phyloP scores from a whole-genome alignment of 2,888 invertebrate species.

The Acanthoscelides obtectus region DNA sequence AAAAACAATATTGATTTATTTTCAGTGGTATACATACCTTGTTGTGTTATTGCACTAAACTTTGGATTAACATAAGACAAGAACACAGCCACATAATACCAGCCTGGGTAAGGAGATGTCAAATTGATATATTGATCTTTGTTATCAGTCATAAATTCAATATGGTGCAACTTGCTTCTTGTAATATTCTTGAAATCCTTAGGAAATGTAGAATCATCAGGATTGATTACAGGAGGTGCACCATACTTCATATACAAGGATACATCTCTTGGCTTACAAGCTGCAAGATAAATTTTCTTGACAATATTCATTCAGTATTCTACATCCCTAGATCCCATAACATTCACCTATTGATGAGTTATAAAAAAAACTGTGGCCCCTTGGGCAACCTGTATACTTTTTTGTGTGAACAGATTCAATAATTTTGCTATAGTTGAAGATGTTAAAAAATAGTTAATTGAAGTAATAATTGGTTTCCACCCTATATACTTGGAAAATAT shows the following conservation, averaged over 20 bases:
- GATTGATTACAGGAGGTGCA: slow-evolving; percentile 77
- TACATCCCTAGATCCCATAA: no score
- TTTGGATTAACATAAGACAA: slow-evolving; percentile 73
- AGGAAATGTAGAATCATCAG: slow-evolving; percentile 75
- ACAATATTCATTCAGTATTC: not conserved
- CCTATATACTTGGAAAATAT: no score
- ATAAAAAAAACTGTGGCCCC: no score
- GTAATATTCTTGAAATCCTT: slow-evolving; percentile 37
- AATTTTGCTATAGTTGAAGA: no score
- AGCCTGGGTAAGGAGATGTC: slow-evolving; percentile 65
- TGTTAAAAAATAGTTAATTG: no score
- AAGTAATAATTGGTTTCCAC: no score
- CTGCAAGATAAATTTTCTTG: slow-evolving; percentile 24
- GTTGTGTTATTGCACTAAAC: slow-evolving; percentile 65
- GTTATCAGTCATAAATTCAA: slow-evolving; percentile 60
- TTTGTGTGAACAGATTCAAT: no score
- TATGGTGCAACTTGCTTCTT: slow-evolving; percentile 50
- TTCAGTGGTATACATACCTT: slow-evolving; percentile 57
- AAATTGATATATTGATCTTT: slow-evolving; percentile 57
- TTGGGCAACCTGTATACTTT: no score
- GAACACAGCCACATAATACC: slow-evolving; percentile 77
- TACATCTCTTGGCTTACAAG: slow-evolving; percentile 50
- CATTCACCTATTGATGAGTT: no score
- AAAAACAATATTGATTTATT: no score
- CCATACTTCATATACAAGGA: slow-evolving; percentile 72